Evolutionary conservation across 2,888 invertebrate genomes (phyloP).

Genomic region (Drosophila barbarae): DNA sequence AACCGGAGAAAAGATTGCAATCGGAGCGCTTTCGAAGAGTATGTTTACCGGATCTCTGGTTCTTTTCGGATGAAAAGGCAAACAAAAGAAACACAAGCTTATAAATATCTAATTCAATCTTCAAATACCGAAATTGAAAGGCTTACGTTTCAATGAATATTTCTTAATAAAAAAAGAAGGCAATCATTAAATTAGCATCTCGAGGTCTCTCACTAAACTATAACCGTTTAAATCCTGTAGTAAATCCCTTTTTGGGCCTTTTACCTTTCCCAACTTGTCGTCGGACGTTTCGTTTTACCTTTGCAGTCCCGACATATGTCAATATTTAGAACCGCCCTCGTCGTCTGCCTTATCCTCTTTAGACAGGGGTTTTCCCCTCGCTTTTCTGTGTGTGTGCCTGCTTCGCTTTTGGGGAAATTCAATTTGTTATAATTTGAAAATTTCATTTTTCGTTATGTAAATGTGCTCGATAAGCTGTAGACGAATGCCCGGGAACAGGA

Average conservation of each 20-base stretch:
- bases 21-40: background rate
- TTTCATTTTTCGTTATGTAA: conserved; percentile 69
- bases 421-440: conserved; percentile 74
- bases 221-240: conserved; percentile 7
- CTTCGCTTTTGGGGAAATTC: conserved; percentile 55
- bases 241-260: conserved; percentile 27
- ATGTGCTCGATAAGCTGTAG: conserved; percentile 60
- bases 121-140: background rate
- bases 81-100: background rate
- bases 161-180: background rate
- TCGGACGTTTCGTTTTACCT: conserved; percentile 1
- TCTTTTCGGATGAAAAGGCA: background rate
- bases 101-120: background rate
- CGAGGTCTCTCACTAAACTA: conserved; percentile 14
- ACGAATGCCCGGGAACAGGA: conserved; percentile 12
- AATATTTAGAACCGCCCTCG: conserved; percentile 32
- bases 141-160: conserved; percentile 3
- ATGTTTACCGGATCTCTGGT: conserved; percentile 5
- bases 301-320: conserved; percentile 31
- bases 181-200: conserved; percentile 10
- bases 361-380: conserved; percentile 3
- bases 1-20: conserved; percentile 12
- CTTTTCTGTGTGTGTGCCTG: conserved; percentile 1
- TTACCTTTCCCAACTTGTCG: conserved; percentile 7
- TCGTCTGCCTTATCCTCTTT: conserved; percentile 7